Base-by-base conservation (phyloP, 2,888 invertebrate genomes). In the Aporophyla lueneburgensis region DNA sequence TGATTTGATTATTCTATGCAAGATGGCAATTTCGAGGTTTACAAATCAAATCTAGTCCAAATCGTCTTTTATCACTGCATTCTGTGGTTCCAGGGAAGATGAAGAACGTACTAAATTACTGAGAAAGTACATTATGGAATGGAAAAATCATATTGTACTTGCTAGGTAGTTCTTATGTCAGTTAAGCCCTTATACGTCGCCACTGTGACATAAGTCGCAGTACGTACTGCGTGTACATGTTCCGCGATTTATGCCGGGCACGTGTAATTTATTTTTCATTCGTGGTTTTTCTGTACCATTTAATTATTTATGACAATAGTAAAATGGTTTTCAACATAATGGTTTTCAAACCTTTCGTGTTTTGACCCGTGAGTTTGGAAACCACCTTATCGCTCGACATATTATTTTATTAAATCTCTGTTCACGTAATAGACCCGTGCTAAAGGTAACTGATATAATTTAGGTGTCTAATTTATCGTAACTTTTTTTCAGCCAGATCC, bases 401-500 rank as follows among this genome's bases (percentile, higher is more conserved):
- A 16, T 27, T 61, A 5, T 43, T 61, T 43, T 43, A 14, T 27
- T 43, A 16, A 16, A 33, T 33, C 27, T 33, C 7, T n/a, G 7
- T 49, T 49, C 6, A n/a, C 33, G 43, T 56, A n/a, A 21, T 7
- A 66, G 16, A 49, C 5, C 27, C 9, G 6, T 46, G 10, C 51
- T 69, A 1, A 14, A 46, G 2, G 33, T 9, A 69, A 53, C 63
- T 76, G 49, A 69, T 53, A 61, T 73, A 79, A 74, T 75, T 82
- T 71, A 83, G 86, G 87, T 91, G 88, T 92, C 90, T 93, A 93
- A 94, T 92, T 85, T 90, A 90, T 91, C 76, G 81, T 88, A 91
- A 89, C 91, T 96, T 93, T 91, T 80, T 96, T 96, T 85, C 96
- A 96, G 96, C 96, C 96, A 96, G 96, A 96, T 96, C 95, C 96